Percentiles rank a stretch among this genome's conserved stretches.
Conservation (phyloP, 2,113 vertebrate species). For the Zeus faber region DNA sequence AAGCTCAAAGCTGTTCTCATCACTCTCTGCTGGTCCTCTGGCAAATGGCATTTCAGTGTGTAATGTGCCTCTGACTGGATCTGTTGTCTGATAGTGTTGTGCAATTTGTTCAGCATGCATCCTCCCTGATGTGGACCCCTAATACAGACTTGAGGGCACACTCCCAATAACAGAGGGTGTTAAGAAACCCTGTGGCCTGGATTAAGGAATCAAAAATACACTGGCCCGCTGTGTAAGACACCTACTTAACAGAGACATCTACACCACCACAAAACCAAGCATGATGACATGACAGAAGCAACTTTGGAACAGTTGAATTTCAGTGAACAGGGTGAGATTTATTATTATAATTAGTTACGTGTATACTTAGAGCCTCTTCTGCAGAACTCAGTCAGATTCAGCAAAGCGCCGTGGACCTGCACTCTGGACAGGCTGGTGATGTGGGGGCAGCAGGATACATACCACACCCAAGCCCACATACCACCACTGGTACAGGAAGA, state of each 20-base stretch:
- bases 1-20: slow-evolving; percentile 9
- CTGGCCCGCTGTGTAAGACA: not conserved
- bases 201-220: slow-evolving; percentile 24
- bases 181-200: slow-evolving; percentile 42
- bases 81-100: slow-evolving; percentile 7
- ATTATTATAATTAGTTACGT: too few species aligned
- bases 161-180: slow-evolving; percentile 35
- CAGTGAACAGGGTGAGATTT: too few species aligned
- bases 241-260: not conserved
- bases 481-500: slow-evolving; percentile 54
- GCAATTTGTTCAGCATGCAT: slow-evolving; percentile 21
- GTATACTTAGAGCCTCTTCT: too few species aligned
- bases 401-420: slow-evolving; percentile 16
- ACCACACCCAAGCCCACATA: slow-evolving; percentile 44
- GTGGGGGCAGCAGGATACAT: slow-evolving; percentile 25
- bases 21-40: slow-evolving; percentile 6
- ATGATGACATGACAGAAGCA: too few species aligned
- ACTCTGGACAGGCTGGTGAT: slow-evolving; percentile 36
- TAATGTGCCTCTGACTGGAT: slow-evolving; percentile 3
- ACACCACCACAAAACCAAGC: not conserved
- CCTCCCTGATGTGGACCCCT: slow-evolving; percentile 8
- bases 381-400: slow-evolving; percentile 22
- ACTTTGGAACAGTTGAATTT: not conserved
- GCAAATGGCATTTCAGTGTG: not conserved
- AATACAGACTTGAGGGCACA: slow-evolving; percentile 23